A percentile compares a stretch with the other conserved stretches of the same genome.
These are phyloP conservation scores for Lithobates pipiens DNA, from an alignment of 2,797 vertebrate species.

Conservation along the genomic window DNA sequence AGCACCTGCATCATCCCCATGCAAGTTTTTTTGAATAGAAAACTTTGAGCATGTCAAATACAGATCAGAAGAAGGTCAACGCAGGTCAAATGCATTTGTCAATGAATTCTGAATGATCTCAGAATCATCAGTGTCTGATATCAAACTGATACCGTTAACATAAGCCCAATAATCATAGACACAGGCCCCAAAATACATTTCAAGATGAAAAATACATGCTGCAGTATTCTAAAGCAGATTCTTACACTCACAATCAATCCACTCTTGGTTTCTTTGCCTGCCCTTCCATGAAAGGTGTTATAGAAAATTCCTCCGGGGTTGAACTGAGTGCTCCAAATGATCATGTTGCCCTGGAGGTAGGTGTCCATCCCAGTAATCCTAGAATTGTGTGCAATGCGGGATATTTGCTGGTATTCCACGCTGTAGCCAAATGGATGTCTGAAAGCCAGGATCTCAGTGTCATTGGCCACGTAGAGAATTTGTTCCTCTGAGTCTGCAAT, in stretches of 20 bases:
- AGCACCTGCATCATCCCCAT: too few relatives aligned
- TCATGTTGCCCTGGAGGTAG: conserved; percentile 93
- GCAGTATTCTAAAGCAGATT: neutral
- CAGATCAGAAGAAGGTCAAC: too few relatives aligned
- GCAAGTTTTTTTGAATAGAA: too few relatives aligned
- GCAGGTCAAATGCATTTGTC: too few relatives aligned
- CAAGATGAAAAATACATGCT: neutral
- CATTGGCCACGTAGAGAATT: conserved; percentile 98
- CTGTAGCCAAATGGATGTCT: conserved; percentile 99
- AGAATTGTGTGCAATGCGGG: conserved; percentile 96
- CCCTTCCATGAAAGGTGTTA: conserved; percentile 87
- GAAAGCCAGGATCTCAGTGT: conserved; percentile 99
- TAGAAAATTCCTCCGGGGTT: conserved; percentile 98
- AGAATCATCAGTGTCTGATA: too few relatives aligned
- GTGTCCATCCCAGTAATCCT: conserved; percentile 97
- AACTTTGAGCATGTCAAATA: too few relatives aligned
- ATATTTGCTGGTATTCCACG: conserved; percentile 91
- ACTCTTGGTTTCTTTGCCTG: conserved; percentile 87
- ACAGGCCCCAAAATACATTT: too few relatives aligned
- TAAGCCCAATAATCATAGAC: too few relatives aligned
- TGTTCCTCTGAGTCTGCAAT: conserved; percentile 96
- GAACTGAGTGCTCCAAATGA: conserved; percentile 99
- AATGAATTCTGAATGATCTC: too few relatives aligned
- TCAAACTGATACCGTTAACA: too few relatives aligned
- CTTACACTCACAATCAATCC: conserved; percentile 90